Evolutionary conservation across 1,140 invertebrate genomes (phyloP), one percentile per base, ranked within the genome.

Genomic region (Leptoteleia sp.): DNA sequence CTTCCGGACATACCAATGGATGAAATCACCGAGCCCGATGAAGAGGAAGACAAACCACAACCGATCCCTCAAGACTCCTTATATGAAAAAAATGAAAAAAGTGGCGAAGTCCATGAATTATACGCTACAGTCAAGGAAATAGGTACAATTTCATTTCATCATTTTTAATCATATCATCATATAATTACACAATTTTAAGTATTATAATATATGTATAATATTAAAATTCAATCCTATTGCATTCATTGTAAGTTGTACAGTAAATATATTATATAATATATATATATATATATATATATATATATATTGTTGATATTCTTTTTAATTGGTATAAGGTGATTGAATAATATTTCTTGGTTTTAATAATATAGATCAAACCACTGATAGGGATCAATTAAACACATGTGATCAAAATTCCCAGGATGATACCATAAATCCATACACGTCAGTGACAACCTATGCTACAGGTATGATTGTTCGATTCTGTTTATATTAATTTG

Each of bases 111-210:
- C 90, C 91, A 15, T 93, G 93, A 93, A 73, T 83, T 93, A 7
- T 93, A 93, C 80, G 93, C 93, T 6, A 93, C 93, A 5, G 92
- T 94, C n/a, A 91, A 91, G 11, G 91, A 92, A 61, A 91, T 91
- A 88, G 85, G 88, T 47, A 15, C 16, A 7, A 15, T 5, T 29
- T 29, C 27, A 6, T 29, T 29, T 29, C 1, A 4, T 25, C 3
- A 25, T 25, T 3, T 25, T 25, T 25, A 25, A 25, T 25, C n/a
- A n/a, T n/a, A n/a, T n/a, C n/a, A n/a, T n/a, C n/a, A n/a, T n/a
- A n/a, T n/a, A n/a, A n/a, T n/a, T n/a, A n/a, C n/a, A n/a, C n/a
- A n/a, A n/a, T n/a, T n/a, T n/a, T n/a, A n/a, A n/a, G n/a, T n/a
- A n/a, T n/a, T n/a, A n/a, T n/a, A n/a, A n/a, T n/a, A n/a, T n/a